Conservation (phyloP, 2,888 invertebrate species). For the Hypolimnas misippus region DNA sequence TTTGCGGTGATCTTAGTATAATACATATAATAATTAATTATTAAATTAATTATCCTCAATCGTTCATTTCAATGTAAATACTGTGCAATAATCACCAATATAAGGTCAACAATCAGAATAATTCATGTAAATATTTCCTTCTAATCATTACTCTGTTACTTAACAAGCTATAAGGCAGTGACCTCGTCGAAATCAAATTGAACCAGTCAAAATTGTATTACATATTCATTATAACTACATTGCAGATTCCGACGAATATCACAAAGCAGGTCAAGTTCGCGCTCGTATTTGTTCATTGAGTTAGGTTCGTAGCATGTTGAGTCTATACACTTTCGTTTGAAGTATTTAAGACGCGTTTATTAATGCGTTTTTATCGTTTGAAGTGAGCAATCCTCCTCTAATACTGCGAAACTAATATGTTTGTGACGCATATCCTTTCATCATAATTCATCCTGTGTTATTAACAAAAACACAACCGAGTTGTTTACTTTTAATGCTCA, state of each 20-base stretch:
- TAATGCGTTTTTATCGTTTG: conserved; percentile 9
- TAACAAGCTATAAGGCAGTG: neutral
- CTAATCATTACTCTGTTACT: conserved; percentile 3
- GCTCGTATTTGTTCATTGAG: conserved; percentile 74
- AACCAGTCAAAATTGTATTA: neutral
- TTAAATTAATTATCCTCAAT: neutral
- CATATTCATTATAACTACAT: conserved; percentile 27
- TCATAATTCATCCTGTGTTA: neutral
- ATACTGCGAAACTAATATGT: conserved; percentile 21
- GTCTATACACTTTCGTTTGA: conserved; percentile 31
- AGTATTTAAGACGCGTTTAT: conserved; percentile 4
- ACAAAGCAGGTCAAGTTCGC: conserved; percentile 59
- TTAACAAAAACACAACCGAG: neutral
- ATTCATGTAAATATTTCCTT: conserved; percentile 1
- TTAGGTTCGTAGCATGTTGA: conserved; percentile 78
- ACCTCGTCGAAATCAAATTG: neutral
- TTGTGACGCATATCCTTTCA: conserved; percentile 26
- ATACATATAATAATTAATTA: too few relatives aligned
- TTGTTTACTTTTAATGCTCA: neutral
- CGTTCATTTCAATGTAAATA: neutral
- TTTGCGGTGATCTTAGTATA: too few relatives aligned
- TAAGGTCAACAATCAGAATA: neutral
- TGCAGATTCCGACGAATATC: conserved; percentile 64
- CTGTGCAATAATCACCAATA: neutral
- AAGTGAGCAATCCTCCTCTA: conserved; percentile 2